Evolutionary conservation across 2,113 vertebrate genomes (phyloP).

Genomic region (Rhinopomastus cyanomelas): DNA sequence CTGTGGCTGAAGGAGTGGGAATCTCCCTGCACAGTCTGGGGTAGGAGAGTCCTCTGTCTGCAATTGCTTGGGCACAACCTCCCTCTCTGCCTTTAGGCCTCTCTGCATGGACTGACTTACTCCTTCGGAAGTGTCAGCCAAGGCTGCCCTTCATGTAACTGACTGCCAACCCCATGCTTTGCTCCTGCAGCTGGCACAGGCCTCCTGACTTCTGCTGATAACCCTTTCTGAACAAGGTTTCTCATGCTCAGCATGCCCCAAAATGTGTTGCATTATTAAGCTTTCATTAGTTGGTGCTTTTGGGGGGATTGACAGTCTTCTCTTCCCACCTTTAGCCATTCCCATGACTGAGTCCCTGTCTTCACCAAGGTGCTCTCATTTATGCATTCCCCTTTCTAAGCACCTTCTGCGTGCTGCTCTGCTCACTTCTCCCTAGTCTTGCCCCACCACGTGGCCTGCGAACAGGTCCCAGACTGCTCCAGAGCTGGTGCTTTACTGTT

Average conservation of each 20-base stretch:
- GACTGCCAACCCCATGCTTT: not conserved
- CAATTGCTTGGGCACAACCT: not conserved
- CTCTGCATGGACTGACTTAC: not conserved
- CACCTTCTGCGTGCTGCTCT: not conserved
- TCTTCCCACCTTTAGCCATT: not conserved
- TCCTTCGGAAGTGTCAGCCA: not conserved
- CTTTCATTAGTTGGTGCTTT: not conserved
- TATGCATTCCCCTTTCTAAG: not conserved
- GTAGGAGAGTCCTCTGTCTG: not conserved
- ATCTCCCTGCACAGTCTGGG: not conserved
- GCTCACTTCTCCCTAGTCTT: not conserved
- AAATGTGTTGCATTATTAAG: not conserved
- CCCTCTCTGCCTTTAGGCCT: not conserved
- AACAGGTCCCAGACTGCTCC: not conserved
- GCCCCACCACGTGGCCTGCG: not conserved
- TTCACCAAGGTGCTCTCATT: not conserved
- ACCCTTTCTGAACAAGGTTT: not conserved
- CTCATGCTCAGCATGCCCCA: not conserved
- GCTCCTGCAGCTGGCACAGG: not conserved
- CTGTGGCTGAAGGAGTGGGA: not conserved
- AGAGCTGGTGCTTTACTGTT: not conserved
- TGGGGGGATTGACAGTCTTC: not conserved
- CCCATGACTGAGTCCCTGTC: not conserved
- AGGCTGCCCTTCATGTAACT: not conserved
- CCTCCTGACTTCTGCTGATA: not conserved